These are phyloP conservation scores for Petrophora chlorosata DNA, from an alignment of 2,888 invertebrate species.

Conservation along the genomic window DNA sequence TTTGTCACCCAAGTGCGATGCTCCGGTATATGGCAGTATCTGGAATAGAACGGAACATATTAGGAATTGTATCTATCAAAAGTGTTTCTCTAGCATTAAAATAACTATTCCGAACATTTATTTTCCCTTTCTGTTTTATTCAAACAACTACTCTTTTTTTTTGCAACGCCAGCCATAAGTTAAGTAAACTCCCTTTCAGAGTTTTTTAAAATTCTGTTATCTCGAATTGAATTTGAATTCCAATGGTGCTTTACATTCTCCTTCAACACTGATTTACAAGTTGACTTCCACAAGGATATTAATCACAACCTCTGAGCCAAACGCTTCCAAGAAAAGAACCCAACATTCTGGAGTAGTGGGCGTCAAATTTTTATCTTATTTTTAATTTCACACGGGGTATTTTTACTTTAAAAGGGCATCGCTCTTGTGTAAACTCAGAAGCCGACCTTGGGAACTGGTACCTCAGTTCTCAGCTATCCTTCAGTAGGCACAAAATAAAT, in stretches of 20 bases:
- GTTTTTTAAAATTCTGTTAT: conserved; percentile 10
- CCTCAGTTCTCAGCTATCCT: conserved; percentile 30
- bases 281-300: conserved; percentile 43
- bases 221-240: conserved; percentile 38
- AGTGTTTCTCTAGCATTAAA: too few relatives aligned
- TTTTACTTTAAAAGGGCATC: conserved; percentile 55
- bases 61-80: too few relatives aligned
- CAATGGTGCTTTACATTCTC: conserved; percentile 36
- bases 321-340: conserved; percentile 43
- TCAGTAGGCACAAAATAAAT: conserved; percentile 30
- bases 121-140: too few relatives aligned
- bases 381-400: conserved; percentile 53
- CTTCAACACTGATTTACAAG: conserved; percentile 43
- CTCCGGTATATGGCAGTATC: conserved; percentile 55
- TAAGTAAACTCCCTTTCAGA: not conserved
- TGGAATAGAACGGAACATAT: conserved; percentile 43
- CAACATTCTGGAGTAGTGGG: conserved; percentile 33
- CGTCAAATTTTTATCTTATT: conserved; percentile 41
- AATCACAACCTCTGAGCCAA: conserved; percentile 40
- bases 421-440: conserved; percentile 50
- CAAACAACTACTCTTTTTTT: too few relatives aligned
- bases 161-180: not conserved
- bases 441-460: conserved; percentile 56
- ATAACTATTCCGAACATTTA: too few relatives aligned
- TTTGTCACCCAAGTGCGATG: conserved; percentile 81